phyloP scores from a whole-genome alignment of 2,888 invertebrate species.

The Melitaea athalia region DNA sequence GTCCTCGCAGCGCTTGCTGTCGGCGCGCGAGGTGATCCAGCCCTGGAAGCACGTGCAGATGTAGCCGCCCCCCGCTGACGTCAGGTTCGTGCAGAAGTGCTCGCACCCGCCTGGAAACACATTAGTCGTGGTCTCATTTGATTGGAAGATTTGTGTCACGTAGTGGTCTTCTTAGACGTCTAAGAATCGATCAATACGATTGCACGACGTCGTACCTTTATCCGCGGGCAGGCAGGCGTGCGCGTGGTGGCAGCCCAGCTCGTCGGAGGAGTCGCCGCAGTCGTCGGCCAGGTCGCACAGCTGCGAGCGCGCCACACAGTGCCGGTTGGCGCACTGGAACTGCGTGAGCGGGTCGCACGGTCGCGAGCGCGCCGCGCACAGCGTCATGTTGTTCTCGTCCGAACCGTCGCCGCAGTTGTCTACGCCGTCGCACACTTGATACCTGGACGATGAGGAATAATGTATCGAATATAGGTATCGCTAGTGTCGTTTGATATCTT shows the following conservation, averaged over 20 bases:
- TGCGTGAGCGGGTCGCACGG: constrained; percentile 90
- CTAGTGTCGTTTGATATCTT: too few relatives aligned
- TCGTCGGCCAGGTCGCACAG: constrained; percentile 95
- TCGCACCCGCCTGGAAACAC: constrained; percentile 90
- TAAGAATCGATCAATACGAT: not conserved
- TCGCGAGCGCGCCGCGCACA: constrained; percentile 89
- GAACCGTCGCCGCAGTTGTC: constrained; percentile 97
- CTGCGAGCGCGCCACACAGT: constrained; percentile 89
- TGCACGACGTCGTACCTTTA: constrained; percentile 54
- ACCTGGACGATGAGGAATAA: constrained; percentile 59
- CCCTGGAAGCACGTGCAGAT: constrained; percentile 95
- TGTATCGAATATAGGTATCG: too few relatives aligned
- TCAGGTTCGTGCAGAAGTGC: constrained; percentile 94
- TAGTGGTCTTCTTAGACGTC: not conserved
- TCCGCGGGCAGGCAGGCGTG: constrained; percentile 78
- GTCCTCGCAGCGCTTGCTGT: constrained; percentile 93
- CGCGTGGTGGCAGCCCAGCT: constrained; percentile 91
- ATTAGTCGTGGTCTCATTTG: not conserved
- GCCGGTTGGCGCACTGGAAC: constrained; percentile 93
- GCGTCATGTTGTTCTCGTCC: constrained; percentile 97
- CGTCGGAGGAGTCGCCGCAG: constrained; percentile 95
- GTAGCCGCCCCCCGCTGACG: constrained; percentile 84
- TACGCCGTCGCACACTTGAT: constrained; percentile 94
- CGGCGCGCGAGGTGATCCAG: constrained; percentile 89
- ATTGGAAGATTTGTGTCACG: not conserved